Evolutionary conservation across 2,113 vertebrate genomes (phyloP).

Genomic region (Silurus meridionalis): DNA sequence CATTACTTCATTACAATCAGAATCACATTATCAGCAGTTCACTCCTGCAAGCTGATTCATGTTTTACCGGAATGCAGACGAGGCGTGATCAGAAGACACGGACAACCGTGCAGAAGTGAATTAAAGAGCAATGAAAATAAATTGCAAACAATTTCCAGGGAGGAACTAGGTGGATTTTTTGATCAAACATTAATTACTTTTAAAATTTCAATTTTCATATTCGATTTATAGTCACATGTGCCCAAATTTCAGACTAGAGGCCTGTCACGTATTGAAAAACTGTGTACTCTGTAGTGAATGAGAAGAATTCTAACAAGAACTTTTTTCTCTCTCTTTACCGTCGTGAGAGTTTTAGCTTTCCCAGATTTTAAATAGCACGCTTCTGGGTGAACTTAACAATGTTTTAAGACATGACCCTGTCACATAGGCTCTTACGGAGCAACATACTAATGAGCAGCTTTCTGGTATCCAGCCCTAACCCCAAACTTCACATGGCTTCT

Average conservation of each 20-base stretch:
- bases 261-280: neutral
- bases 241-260: neutral
- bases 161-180: slow-evolving; percentile 1
- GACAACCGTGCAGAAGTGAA: slow-evolving; percentile 23
- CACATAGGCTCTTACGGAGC: slow-evolving; percentile 13
- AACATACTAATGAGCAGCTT: slow-evolving; percentile 45
- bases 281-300: neutral
- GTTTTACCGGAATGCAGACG: slow-evolving; percentile 25
- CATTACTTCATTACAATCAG: slow-evolving; percentile 29
- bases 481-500: slow-evolving; percentile 38
- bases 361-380: slow-evolving; percentile 11
- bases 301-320: neutral
- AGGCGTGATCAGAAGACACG: slow-evolving; percentile 23
- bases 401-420: slow-evolving; percentile 36
- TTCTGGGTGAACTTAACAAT: neutral
- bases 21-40: slow-evolving; percentile 26
- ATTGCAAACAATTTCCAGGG: slow-evolving; percentile 13
- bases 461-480: slow-evolving; percentile 28
- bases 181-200: slow-evolving; percentile 6
- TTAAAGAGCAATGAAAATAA: slow-evolving; percentile 42
- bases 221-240: neutral
- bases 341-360: neutral
- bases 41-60: slow-evolving; percentile 28
- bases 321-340: neutral
- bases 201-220: neutral